phyloP scores from a whole-genome alignment of 2,113 vertebrate species.

The Heterotilapia buettikoferi region DNA sequence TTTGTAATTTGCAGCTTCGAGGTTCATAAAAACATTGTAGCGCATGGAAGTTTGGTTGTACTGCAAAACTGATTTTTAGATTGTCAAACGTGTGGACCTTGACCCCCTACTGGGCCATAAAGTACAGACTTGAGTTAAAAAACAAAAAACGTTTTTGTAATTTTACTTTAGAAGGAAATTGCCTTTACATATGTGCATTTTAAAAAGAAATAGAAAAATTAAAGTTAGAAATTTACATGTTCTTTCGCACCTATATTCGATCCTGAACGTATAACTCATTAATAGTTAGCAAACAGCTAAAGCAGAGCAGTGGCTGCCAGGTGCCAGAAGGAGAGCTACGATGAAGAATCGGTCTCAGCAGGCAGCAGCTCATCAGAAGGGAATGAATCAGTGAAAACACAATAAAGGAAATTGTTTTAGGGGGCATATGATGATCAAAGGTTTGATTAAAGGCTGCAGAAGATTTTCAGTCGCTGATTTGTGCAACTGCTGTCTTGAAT shows the following conservation, averaged over 20 bases:
- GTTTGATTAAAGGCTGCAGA: not conserved
- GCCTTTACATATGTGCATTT: not conserved
- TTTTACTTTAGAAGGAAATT: not conserved
- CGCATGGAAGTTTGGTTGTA: not conserved
- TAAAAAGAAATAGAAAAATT: not conserved
- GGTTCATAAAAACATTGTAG: not conserved
- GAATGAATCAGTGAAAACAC: not conserved
- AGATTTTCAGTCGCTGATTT: not conserved
- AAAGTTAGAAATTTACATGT: not conserved
- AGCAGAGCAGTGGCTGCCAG: not conserved
- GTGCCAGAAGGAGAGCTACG: not conserved
- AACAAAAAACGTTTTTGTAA: not conserved
- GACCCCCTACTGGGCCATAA: not conserved
- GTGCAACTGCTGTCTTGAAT: not conserved
- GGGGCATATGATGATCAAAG: not conserved
- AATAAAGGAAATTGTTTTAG: not conserved
- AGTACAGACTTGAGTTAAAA: not conserved
- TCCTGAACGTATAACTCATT: not conserved
- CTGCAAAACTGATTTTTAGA: not conserved
- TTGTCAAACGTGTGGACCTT: not conserved
- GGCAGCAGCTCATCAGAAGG: not conserved
- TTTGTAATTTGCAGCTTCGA: not conserved
- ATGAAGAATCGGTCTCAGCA: not conserved
- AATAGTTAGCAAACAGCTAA: not conserved
- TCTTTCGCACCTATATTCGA: not conserved